A percentile compares a stretch with the other conserved stretches of the same genome.
Conservation (phyloP, 2,797 vertebrate genomes). For the Rhinophrynus dorsalis region DNA sequence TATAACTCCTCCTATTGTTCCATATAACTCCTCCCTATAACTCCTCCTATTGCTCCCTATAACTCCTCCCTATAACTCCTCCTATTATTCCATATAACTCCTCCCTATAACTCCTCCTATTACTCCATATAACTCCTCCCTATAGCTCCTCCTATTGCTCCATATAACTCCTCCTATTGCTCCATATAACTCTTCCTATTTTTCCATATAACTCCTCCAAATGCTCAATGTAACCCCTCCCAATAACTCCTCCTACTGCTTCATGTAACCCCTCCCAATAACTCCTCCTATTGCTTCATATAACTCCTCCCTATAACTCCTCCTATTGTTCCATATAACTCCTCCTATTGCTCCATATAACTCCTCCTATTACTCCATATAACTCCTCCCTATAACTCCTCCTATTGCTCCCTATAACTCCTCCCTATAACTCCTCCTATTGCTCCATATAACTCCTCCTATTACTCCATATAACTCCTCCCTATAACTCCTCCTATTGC, state of each 20-base stretch:
- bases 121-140: not conserved
- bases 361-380: too few species aligned
- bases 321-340: too few species aligned
- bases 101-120: not conserved
- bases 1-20: not conserved
- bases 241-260: too few species aligned
- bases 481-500: not conserved
- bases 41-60: not conserved
- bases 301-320: too few species aligned
- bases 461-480: not conserved
- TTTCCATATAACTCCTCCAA: not conserved
- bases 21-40: not conserved
- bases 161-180: not conserved
- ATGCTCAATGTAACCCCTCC: too few species aligned
- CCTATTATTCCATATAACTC: too few species aligned
- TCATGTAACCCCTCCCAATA: too few species aligned
- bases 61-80: too few species aligned
- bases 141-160: not conserved
- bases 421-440: not conserved
- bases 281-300: too few species aligned
- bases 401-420: not conserved
- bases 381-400: not conserved
- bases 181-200: not conserved
- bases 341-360: too few species aligned
- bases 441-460: not conserved